Conservation (phyloP, 2,888 invertebrate species). For the Azorinus chamasolen region DNA sequence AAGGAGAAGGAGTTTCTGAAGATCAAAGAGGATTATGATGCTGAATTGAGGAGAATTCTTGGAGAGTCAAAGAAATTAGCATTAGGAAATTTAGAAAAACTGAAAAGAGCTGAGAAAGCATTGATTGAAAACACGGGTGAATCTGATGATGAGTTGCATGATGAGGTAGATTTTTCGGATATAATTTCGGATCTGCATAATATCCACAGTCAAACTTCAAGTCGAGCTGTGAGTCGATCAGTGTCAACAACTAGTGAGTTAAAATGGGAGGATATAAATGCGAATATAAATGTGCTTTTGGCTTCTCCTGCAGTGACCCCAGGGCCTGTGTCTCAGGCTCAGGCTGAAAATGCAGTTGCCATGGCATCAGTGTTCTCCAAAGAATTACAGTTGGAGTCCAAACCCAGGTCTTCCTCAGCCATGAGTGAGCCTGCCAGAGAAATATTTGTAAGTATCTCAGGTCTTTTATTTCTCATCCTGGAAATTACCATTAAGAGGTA, state of each 20-base stretch:
- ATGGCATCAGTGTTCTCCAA: slow-evolving; percentile 39
- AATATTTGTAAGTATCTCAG: slow-evolving; percentile 52
- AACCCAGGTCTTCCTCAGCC: slow-evolving; percentile 52
- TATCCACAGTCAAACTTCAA: slow-evolving; percentile 62
- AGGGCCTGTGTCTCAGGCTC: slow-evolving; percentile 24
- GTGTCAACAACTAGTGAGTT: slow-evolving; percentile 64
- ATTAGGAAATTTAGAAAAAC: slow-evolving; percentile 77
- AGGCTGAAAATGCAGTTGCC: slow-evolving; percentile 22
- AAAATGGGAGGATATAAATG: slow-evolving; percentile 63
- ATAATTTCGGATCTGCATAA: slow-evolving; percentile 53
- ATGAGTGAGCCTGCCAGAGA: slow-evolving; percentile 65
- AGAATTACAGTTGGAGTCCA: slow-evolving; percentile 19
- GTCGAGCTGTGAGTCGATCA: slow-evolving; percentile 69
- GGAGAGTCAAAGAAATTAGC: slow-evolving; percentile 79
- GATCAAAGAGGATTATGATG: slow-evolving; percentile 76
- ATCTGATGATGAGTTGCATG: slow-evolving; percentile 71
- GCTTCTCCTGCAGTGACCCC: slow-evolving; percentile 71
- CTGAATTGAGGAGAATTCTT: slow-evolving; percentile 75
- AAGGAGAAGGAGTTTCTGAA: slow-evolving; percentile 73
- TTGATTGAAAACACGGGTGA: slow-evolving; percentile 70
- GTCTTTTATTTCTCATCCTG: no score
- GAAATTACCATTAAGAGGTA: no score
- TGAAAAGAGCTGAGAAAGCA: slow-evolving; percentile 78
- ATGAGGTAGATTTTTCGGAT: slow-evolving; percentile 61
- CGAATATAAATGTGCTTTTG: slow-evolving; percentile 67